phyloP scores from a whole-genome alignment of 2,888 invertebrate genomes.

The Cistogaster globosa region DNA sequence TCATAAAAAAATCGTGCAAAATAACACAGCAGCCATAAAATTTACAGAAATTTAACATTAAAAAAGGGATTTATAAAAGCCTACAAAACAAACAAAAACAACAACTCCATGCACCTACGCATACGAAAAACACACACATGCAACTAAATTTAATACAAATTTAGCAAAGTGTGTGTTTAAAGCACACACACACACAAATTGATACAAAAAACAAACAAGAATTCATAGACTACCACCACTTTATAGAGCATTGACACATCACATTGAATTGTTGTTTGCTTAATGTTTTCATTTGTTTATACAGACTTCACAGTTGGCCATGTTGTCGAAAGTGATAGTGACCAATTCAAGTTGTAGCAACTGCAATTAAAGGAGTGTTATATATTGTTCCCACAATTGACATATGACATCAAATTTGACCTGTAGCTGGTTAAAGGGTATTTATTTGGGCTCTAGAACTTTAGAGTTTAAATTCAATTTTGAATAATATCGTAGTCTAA shows the following conservation, averaged over 20 bases:
- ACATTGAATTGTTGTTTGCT: constrained; percentile 66
- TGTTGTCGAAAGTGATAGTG: too few species aligned
- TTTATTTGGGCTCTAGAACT: too few species aligned
- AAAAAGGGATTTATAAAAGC: constrained; percentile 45
- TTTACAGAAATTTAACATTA: constrained; percentile 45
- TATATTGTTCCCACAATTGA: too few species aligned
- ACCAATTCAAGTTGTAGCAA: too few species aligned
- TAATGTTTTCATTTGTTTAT: constrained; percentile 48
- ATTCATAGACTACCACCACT: constrained; percentile 53
- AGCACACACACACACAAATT: not conserved
- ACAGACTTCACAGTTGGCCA: constrained; percentile 17
- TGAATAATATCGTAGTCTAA: too few species aligned
- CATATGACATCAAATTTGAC: too few species aligned
- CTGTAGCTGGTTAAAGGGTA: too few species aligned
- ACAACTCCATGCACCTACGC: not conserved
- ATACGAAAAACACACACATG: not conserved
- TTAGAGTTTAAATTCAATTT: too few species aligned
- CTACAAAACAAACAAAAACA: constrained; percentile 40
- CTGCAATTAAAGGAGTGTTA: too few species aligned
- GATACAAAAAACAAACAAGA: constrained; percentile 21
- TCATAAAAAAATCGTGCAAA: not conserved
- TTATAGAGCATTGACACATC: constrained; percentile 66
- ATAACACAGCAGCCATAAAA: constrained; percentile 29
- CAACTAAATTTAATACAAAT: not conserved
- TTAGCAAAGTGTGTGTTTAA: not conserved